Evolutionary conservation across 2,888 invertebrate genomes (phyloP).

Genomic region (Stenchaetothrips biformis): DNA sequence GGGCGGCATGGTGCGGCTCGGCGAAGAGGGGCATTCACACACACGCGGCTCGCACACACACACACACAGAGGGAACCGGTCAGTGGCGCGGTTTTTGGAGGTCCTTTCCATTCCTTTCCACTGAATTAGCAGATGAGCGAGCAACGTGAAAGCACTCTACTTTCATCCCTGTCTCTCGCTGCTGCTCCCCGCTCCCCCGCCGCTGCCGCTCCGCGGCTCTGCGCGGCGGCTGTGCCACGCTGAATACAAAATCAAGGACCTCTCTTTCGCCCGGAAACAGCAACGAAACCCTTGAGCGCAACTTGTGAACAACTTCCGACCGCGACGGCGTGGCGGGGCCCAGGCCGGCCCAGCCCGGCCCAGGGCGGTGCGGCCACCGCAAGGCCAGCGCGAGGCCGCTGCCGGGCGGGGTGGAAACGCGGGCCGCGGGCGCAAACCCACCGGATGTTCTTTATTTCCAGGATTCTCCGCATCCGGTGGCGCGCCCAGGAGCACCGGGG

Average conservation of each 20-base stretch:
- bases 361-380: not conserved
- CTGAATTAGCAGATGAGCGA: slow-evolving; percentile 20
- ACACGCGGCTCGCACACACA: not conserved
- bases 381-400: not conserved
- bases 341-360: not conserved
- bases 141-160: slow-evolving; percentile 8
- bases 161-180: not conserved
- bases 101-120: not conserved
- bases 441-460: slow-evolving; percentile 16
- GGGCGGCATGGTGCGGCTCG: not conserved
- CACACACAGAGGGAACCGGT: too few relatives aligned
- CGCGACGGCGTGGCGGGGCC: not conserved
- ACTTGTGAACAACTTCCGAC: slow-evolving; percentile 22
- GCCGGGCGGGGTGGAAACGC: not conserved
- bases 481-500: not conserved
- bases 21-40: not conserved
- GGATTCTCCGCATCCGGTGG: slow-evolving; percentile 14
- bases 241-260: slow-evolving; percentile 16
- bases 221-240: not conserved
- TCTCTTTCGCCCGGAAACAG: slow-evolving; percentile 17
- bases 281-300: not conserved
- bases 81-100: not conserved
- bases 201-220: not conserved
- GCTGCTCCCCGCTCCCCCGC: not conserved
- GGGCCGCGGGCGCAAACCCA: not conserved